Evolutionary conservation across 2,888 invertebrate genomes (phyloP), one percentile per base, ranked within the genome.

Genomic region (Morpho deidamia): DNA sequence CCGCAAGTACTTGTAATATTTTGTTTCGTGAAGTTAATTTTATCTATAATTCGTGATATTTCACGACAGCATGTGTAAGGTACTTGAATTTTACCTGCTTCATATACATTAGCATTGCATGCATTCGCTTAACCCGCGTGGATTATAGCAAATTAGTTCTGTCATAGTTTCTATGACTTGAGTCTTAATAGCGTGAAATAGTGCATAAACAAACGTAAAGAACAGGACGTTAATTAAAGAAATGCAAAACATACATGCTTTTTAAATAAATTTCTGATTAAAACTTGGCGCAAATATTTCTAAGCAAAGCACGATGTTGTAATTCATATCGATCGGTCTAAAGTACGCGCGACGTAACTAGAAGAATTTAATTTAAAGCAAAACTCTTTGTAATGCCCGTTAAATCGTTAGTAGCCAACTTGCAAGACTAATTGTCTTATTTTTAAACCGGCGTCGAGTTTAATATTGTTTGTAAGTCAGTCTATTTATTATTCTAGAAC

Each of bases 291-390:
- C 23, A 44, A 59, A 51, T 54, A 50, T 49, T 44, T n/a, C 49
- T 51, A 55, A 53, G 34, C 37, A 50, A 8, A 46, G 53, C 51
- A 44, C 49, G 49, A 23, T 39, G n/a, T 34, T 11, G 34, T 8
- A 12, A 48, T 34, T 37, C 11, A 37, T 43, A 50, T 50, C 14
- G 49, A 50, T 43, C 43, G n/a, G 49, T 14, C 1, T 10, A 12
- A 23, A 37, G n/a, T 35, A 38, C 10, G 41, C 14, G 14, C 11
- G 42, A 44, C 41, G 46, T 44, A 64, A 64, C 62, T 62, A 60
- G 33, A 45, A 52, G 64, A 66, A 66, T 67, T 67, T 65, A 58
- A 63, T 65, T 67, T 64, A 53, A 60, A 63, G 58, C 55, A 45
- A 54, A 56, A 63, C 58, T 64, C 60, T 59, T 52, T 57, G 60